phyloP scores from a whole-genome alignment of 2,113 vertebrate species.

The Clarias magur region DNA sequence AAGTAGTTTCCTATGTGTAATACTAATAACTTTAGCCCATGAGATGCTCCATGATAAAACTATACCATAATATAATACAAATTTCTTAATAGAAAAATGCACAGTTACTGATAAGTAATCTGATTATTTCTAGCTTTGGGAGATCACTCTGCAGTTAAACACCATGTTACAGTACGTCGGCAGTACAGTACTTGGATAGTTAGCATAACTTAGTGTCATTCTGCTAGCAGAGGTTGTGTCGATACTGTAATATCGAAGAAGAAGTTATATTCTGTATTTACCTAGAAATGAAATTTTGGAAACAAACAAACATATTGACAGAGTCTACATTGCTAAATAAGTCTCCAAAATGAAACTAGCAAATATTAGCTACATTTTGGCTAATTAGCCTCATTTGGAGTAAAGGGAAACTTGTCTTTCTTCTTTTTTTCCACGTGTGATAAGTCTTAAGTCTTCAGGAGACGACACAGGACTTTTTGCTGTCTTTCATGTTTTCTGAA shows the following conservation, averaged over 20 bases:
- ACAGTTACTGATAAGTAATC: background rate
- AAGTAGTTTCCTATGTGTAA: background rate
- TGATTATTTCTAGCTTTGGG: background rate
- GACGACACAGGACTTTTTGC: constrained; percentile 16
- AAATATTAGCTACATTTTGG: background rate
- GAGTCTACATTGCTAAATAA: background rate
- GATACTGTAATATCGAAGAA: background rate
- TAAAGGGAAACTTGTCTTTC: background rate
- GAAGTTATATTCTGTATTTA: background rate
- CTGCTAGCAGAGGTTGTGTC: background rate
- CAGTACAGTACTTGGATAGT: background rate
- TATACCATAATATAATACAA: background rate
- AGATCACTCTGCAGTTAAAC: background rate
- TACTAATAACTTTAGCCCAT: background rate
- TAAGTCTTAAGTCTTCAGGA: constrained; percentile 34
- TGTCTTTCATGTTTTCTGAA: background rate
- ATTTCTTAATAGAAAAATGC: background rate
- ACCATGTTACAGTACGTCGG: background rate
- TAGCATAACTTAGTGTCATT: background rate
- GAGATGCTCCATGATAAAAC: background rate
- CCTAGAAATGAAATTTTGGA: background rate
- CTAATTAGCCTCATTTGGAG: background rate
- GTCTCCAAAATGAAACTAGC: background rate
- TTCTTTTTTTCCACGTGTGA: background rate
- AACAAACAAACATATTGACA: background rate